Conservation (phyloP, 2,797 vertebrate species). For the Glyptemys insculpta region DNA sequence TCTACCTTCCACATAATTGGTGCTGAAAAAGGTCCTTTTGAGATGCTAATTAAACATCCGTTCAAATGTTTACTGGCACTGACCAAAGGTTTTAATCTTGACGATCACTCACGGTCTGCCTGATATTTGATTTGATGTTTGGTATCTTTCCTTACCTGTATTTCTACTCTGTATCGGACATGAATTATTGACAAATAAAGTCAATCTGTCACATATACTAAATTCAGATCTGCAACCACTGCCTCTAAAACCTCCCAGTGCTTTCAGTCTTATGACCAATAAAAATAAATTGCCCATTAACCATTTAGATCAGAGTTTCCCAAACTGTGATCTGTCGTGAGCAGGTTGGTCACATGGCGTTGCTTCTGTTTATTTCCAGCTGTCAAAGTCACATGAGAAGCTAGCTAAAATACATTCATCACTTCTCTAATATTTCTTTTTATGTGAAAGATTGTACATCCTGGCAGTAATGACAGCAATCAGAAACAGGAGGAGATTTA, state of each 20-base stretch:
- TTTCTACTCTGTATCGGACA: not conserved
- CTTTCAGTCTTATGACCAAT: not conserved
- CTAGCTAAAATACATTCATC: not conserved
- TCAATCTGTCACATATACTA: not conserved
- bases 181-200: not conserved
- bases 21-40: not conserved
- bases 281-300: not conserved
- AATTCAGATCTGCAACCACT: not conserved
- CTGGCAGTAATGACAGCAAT: too few relatives aligned
- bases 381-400: not conserved
- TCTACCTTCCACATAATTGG: not conserved
- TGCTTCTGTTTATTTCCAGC: not conserved
- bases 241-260: not conserved
- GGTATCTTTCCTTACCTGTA: not conserved
- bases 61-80: not conserved
- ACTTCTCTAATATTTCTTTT: not conserved
- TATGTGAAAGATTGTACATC: not conserved
- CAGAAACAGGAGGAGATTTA: not conserved
- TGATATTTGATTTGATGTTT: not conserved
- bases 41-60: not conserved
- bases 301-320: not conserved
- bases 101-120: not conserved
- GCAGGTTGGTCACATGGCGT: not conserved
- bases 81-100: not conserved
- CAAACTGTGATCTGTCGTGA: not conserved